Evolutionary conservation across 2,797 vertebrate species (phyloP), one percentile per base, ranked within the genome.

Genomic region (Bucorvus abyssinicus): DNA sequence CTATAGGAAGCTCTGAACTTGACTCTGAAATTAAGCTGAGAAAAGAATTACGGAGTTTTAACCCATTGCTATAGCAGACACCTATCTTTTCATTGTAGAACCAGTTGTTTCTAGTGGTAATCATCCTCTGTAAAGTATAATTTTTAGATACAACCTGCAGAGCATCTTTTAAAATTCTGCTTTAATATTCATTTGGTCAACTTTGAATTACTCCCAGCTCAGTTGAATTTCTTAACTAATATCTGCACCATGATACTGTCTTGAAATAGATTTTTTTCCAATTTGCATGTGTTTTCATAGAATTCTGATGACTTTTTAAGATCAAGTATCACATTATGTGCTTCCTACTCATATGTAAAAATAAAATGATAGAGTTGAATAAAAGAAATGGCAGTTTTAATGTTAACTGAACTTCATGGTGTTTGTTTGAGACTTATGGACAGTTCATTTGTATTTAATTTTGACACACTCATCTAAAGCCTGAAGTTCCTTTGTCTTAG

Each of bases 131-230:
- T 57, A 19, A 84, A 73, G 3, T 34, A 10, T 26, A 47, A 20
- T 56, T 85, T 94, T 87, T 87, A 76, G 44, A 27, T 44, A 34
- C 6, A 75, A 49, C 13, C 3, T 2, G 2, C n/a, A 23, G 20
- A 2, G 4, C 7, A 8, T 29, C 18, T 34, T 59, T 55, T 3
- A 0, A 0, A 75, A n/a, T 49, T 24, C 8, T n/a, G 0, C 68
- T 90, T 84, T 74, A 70, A 29, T 63, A 60, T 26, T 56, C 8
- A 32, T 0, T 55, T 42, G 8, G 14, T 50, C 9, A 53, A 38
- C 44, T 92, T 29, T 69, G 24, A 63, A 40, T 64, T 91, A 52
- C 55, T 87, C 8, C 29, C 16, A 60, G 8, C 9, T 78, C 19
- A 42, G 4, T 6, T 81, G 14, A 69, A 85, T 76, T 84, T 52